Conservation (phyloP, 2,888 invertebrate genomes). For the Dascillus cervinus region DNA sequence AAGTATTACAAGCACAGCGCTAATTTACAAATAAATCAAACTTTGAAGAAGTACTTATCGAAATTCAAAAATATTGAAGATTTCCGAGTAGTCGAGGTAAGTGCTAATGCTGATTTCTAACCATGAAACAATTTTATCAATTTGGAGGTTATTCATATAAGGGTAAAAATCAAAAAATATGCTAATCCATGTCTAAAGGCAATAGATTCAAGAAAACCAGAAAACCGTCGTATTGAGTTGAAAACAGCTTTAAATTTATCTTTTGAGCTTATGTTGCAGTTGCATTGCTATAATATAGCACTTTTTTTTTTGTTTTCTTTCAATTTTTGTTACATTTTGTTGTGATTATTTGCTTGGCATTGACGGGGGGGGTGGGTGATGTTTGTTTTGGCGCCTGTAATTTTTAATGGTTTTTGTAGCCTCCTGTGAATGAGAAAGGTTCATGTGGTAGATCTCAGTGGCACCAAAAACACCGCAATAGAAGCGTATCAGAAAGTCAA, state of each 20-base stretch:
- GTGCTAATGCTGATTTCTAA: conserved; percentile 11
- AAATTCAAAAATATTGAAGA: conserved; percentile 86
- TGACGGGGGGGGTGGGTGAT: too few relatives aligned
- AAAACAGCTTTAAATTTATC: too few relatives aligned
- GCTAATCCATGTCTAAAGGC: not conserved
- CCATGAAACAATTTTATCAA: too few relatives aligned
- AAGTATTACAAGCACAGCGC: conserved; percentile 87
- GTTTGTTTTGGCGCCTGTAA: too few relatives aligned
- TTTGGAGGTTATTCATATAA: not conserved
- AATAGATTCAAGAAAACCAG: too few relatives aligned
- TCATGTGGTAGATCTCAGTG: conserved; percentile 43
- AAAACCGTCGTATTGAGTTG: too few relatives aligned
- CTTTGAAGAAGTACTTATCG: conserved; percentile 62
- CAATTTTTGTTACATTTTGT: too few relatives aligned
- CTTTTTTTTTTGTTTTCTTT: too few relatives aligned
- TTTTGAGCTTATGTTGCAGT: too few relatives aligned
- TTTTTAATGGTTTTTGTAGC: too few relatives aligned
- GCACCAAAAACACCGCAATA: conserved; percentile 50
- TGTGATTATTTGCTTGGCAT: too few relatives aligned
- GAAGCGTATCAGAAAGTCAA: conserved; percentile 60
- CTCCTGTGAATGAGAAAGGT: conserved; percentile 52
- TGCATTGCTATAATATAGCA: too few relatives aligned
- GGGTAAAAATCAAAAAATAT: not conserved
- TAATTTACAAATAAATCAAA: conserved; percentile 66
- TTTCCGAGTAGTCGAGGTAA: conserved; percentile 72